Evolutionary conservation across 2,888 invertebrate species (phyloP).

Genomic region (Schizaphis graminum): DNA sequence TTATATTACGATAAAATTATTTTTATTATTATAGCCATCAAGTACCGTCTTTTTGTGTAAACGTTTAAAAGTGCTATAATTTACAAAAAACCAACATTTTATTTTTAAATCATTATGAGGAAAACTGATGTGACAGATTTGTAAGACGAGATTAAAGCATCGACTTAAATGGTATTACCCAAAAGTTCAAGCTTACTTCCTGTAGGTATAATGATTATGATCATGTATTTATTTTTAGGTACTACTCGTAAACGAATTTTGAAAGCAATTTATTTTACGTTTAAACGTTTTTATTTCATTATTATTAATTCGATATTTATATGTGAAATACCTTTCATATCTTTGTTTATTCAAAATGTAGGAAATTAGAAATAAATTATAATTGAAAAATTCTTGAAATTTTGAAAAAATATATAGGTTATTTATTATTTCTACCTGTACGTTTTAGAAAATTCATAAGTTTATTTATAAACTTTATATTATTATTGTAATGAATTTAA

Average conservation of each 20-base stretch:
- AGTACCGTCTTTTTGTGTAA: not conserved
- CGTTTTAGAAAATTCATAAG: not conserved
- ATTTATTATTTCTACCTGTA: not conserved
- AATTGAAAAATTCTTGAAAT: not conserved
- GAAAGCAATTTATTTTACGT: not conserved
- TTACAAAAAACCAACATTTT: not conserved
- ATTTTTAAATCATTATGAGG: not conserved
- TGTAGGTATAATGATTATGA: not conserved
- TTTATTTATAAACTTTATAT: not conserved
- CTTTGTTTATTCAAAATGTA: not conserved
- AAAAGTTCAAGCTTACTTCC: not conserved
- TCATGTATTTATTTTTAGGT: not conserved
- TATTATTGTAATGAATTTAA: not conserved
- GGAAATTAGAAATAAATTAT: not conserved
- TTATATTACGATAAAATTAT: not conserved
- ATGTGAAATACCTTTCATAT: not conserved
- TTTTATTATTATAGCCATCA: not conserved
- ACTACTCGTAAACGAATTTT: not conserved
- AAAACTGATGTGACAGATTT: not conserved
- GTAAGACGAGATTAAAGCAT: not conserved
- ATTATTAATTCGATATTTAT: not conserved
- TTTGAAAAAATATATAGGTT: not conserved
- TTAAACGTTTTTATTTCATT: not conserved
- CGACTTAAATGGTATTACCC: not conserved
- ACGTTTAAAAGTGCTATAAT: not conserved